phyloP scores from a whole-genome alignment of 2,888 invertebrate species.

The Cephus rjabovi region DNA sequence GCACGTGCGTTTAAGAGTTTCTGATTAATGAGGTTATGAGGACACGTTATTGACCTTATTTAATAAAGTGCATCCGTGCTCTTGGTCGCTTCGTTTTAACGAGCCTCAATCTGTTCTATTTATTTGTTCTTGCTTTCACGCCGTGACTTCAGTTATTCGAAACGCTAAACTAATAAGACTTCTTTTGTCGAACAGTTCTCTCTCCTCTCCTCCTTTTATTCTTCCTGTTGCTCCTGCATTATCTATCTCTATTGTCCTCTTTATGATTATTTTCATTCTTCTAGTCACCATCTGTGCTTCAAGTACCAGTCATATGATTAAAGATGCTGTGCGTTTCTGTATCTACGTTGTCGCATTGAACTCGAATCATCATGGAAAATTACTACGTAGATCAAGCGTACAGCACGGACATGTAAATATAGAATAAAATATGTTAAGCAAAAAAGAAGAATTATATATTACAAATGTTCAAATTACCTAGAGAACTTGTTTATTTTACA shows the following conservation, averaged over 20 bases:
- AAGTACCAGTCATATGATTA: neutral
- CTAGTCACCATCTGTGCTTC: neutral
- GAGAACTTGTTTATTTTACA: no score
- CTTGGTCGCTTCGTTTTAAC: neutral
- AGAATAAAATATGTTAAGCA: neutral
- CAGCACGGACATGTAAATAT: neutral
- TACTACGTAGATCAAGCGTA: neutral
- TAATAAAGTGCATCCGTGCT: neutral
- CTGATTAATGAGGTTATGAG: neutral
- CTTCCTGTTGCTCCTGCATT: neutral
- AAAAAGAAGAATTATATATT: neutral
- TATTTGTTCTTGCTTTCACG: neutral
- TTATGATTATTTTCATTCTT: neutral
- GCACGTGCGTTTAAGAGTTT: neutral
- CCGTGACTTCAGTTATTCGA: neutral
- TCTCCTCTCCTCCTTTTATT: neutral
- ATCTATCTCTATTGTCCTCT: neutral
- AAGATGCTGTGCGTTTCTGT: neutral
- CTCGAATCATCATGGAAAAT: neutral
- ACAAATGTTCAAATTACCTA: neutral
- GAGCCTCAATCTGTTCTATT: neutral
- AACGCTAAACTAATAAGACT: neutral
- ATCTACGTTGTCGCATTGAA: neutral
- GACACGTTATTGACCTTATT: slow-evolving; percentile 1
- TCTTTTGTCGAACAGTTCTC: neutral